Conservation (phyloP, 2,113 vertebrate species). For the Circaetus gallicus region DNA sequence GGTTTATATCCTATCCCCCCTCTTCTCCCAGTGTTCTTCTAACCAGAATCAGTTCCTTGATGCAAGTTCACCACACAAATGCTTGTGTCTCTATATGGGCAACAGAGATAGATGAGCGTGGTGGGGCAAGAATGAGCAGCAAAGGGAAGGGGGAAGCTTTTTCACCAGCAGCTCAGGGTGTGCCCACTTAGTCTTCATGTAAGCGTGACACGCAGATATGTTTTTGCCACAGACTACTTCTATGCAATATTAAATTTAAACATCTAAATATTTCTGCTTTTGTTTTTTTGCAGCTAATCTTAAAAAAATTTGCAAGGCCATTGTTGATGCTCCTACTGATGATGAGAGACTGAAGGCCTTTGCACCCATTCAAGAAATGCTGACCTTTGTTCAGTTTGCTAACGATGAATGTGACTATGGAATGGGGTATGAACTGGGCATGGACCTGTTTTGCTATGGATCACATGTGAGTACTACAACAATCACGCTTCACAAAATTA, state of each 20-base stretch:
- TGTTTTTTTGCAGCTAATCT: constrained; percentile 75
- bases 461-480: constrained; percentile 84
- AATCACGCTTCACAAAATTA: neutral
- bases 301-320: constrained; percentile 89
- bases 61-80: neutral
- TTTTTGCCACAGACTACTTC: neutral
- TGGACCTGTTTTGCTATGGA: constrained; percentile 93
- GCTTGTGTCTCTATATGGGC: neutral
- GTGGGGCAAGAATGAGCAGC: neutral
- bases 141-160: neutral
- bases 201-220: fast-evolving
- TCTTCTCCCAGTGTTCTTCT: neutral
- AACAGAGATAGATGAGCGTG: too few relatives aligned
- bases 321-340: constrained; percentile 85
- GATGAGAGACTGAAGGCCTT: constrained; percentile 90
- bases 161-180: neutral
- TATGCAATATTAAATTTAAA: neutral
- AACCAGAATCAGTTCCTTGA: neutral
- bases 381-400: constrained; percentile 95
- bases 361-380: constrained; percentile 92
- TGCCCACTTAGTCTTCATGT: neutral
- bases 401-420: constrained; percentile 99
- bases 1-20: neutral
- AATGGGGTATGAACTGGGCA: constrained; percentile 94
- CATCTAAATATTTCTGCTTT: neutral